Evolutionary conservation across 1,140 invertebrate genomes (phyloP).

Genomic region (Euschistus heros): DNA sequence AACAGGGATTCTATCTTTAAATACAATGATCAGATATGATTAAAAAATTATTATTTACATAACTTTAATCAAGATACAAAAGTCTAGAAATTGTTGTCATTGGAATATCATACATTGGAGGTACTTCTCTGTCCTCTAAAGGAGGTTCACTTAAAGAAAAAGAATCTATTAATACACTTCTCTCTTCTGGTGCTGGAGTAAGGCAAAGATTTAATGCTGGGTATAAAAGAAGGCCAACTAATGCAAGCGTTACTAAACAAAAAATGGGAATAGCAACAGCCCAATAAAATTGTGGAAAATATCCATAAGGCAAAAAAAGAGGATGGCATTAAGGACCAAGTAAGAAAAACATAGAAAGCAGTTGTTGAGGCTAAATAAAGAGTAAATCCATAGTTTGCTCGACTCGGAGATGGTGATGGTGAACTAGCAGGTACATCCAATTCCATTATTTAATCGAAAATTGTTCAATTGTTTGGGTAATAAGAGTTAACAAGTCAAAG

Average conservation of each 20-base stretch:
- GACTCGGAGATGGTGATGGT: slow-evolving; percentile 49
- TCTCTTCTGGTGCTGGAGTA: slow-evolving; percentile 57
- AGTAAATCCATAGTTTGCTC: slow-evolving; percentile 86
- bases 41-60: no score
- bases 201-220: slow-evolving; percentile 68
- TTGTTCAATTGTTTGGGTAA: slow-evolving; percentile 54
- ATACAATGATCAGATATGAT: no score
- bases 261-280: slow-evolving; percentile 73
- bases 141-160: slow-evolving; percentile 32
- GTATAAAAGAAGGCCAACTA: slow-evolving; percentile 75
- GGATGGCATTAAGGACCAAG: slow-evolving; percentile 60
- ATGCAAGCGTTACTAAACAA: slow-evolving; percentile 52
- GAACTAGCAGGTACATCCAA: slow-evolving; percentile 57
- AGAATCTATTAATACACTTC: slow-evolving; percentile 58
- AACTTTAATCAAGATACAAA: slow-evolving; percentile 38
- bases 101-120: slow-evolving; percentile 48
- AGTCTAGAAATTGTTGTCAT: slow-evolving; percentile 44
- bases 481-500: slow-evolving; percentile 56
- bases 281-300: slow-evolving; percentile 82
- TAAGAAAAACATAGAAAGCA: slow-evolving; percentile 60
- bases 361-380: slow-evolving; percentile 66
- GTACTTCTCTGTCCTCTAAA: slow-evolving; percentile 32
- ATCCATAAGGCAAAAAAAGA: slow-evolving; percentile 38
- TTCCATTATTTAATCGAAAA: slow-evolving; percentile 36
- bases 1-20: no score